phyloP scores from a whole-genome alignment of 2,888 invertebrate species.

The Lumbricus terrestris region DNA sequence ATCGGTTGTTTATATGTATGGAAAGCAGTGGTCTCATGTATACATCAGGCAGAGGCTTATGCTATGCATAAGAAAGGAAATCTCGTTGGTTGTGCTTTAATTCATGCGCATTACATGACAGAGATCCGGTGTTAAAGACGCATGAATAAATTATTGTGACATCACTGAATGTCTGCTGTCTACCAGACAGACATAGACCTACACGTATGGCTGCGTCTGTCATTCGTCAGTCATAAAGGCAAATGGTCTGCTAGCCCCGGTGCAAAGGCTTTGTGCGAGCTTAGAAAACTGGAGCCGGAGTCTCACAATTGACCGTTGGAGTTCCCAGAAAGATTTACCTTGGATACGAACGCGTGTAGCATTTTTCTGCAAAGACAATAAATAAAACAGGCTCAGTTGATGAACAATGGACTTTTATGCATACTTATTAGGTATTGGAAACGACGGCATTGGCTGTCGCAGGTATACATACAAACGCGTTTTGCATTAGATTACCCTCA shows the following conservation, averaged over 20 bases:
- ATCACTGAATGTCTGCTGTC: background rate
- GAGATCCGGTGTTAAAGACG: background rate
- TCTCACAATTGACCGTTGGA: background rate
- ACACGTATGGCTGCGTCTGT: background rate
- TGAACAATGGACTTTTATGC: background rate
- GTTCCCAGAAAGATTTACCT: background rate
- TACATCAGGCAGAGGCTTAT: no score
- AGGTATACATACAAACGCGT: no score
- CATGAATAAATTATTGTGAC: background rate
- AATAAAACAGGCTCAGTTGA: background rate
- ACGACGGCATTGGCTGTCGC: no score
- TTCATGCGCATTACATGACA: background rate
- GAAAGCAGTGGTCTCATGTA: background rate
- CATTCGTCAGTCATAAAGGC: background rate
- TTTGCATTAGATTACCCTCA: no score
- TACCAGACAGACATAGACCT: no score
- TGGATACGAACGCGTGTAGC: background rate
- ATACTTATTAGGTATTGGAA: background rate
- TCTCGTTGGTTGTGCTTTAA: background rate
- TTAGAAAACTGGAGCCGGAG: background rate
- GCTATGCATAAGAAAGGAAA: background rate
- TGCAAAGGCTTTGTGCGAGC: background rate
- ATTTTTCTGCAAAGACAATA: background rate
- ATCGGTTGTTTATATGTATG: background rate
- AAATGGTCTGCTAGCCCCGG: background rate